Evolutionary conservation across 2,113 vertebrate species (phyloP), one percentile per base, ranked within the genome.

Genomic region (human (Homo sapiens)): DNA sequence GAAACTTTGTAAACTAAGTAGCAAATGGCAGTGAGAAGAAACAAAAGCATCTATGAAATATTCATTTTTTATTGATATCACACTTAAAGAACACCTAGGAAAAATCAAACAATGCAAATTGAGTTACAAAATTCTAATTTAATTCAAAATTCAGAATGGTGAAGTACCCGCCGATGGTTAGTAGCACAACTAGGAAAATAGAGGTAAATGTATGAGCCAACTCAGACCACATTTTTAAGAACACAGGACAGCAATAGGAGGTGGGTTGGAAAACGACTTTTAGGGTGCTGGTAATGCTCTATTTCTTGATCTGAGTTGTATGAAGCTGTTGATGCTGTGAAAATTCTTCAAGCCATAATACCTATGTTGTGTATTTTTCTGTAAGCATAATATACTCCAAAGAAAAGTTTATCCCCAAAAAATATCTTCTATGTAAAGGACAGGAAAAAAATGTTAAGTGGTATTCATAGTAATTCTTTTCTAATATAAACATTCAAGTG

Each of bases 1-100:
- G 35, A 84, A 93, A 96, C n/a, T 68, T 45, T 87, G 38, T 79
- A 66, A 84, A 97, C 25, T 72, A 90, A 93, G 61, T 68, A 96
- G 30, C 79, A 90, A 81, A 94, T 57, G 55, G 7, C 45, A 97
- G 93, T 35, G 40, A 85, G 30, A 83, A 90, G 38, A 83, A 92
- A 93, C 45, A 87, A 97, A 92, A 88, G 38, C n/a, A 85, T 78
- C 57, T 61, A 80, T 27, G 13, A 96, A 78, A 90, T 40, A 73
- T 40, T 94, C 83, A 52, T 55, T 50, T 93, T 55, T 97, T 43
- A 92, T 20, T 90, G 52, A 92, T 73, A 14, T 40, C 84, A 96
- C 38, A 94, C 61, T 11, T 38, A 89, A 96, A 97, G 30, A 91
- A 52, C 2, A 82, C 30, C 35, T 89, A 78, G 12, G 32, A 79